A percentile compares a stretch with the other conserved stretches of the same genome.
phyloP scores from a whole-genome alignment of 2,113 vertebrate genomes.

The Daboia siamensis region DNA sequence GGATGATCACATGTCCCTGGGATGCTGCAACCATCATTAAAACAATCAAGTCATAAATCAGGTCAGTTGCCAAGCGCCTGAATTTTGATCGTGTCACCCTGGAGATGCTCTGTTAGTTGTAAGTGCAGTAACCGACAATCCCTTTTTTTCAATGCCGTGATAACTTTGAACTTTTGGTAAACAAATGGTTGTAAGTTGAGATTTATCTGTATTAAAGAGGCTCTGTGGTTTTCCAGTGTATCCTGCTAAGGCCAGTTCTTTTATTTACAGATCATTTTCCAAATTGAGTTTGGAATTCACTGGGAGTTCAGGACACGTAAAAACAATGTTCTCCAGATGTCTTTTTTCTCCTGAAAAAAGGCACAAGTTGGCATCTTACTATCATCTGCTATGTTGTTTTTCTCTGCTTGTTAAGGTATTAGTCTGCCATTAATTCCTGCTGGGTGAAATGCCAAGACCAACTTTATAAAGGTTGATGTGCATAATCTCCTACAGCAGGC shows the following conservation, averaged over 20 bases:
- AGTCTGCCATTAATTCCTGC: background rate
- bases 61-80: too few relatives aligned
- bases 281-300: background rate
- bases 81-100: too few relatives aligned
- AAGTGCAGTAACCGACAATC: too few relatives aligned
- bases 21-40: too few relatives aligned
- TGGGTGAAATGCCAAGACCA: background rate
- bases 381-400: background rate
- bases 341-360: background rate
- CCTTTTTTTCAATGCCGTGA: too few relatives aligned
- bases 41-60: too few relatives aligned
- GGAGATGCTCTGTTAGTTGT: too few relatives aligned
- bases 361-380: background rate
- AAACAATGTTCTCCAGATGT: background rate
- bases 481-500: too few relatives aligned
- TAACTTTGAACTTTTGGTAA: too few relatives aligned
- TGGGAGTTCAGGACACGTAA: background rate
- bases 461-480: background rate
- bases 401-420: background rate
- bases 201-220: background rate
- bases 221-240: background rate
- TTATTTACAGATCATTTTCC: background rate
- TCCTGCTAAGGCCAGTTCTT: too few relatives aligned
- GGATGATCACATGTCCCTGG: too few relatives aligned
- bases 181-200: background rate